Evolutionary conservation across 2,797 vertebrate genomes (phyloP), one percentile per base, ranked within the genome.

Genomic region (Thunnus albacares): DNA sequence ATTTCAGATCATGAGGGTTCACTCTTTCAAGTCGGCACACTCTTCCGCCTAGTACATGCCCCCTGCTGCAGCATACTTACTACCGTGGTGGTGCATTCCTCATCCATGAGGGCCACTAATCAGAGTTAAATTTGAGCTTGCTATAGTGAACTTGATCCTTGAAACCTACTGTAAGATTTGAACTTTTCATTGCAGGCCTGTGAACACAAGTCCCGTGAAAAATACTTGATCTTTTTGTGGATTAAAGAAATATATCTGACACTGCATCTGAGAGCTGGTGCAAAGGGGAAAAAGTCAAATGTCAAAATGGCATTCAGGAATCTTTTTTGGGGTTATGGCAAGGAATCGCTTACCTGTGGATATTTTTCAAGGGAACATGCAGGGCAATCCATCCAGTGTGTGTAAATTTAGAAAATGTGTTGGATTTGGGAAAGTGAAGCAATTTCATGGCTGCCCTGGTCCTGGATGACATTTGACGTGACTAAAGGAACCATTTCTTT

Each of bases 401-500:
- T 49, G 30, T 41, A 15, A 60, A 61, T 26, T 41, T 56, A 41
- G 55, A 24, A 62, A 43, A 26, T 55, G 17, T 61, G 64, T 43
- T 24, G 75, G 11, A 62, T 67, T 38, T 35, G 0, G 13, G 28
- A 9, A 65, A 49, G 1, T 17, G 53, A 80, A 84, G 49, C 55
- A 69, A 80, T 69, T 69, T 73, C 62, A 77, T 73, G 68, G 58
- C 64, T 64, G 33, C 49, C 10, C 38, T 57, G 58, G 63, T 68
- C 22, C 55, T 61, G 18, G 24, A 60, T 73, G 73, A 56, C 24
- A 75, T 64, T 26, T 63, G 74, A 65, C 30, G 9, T n/a, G 28
- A 55, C 38, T 55, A 45, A 64, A 77, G 63, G 38, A 75, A 71
- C 67, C 61, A 53, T 71, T 61, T 56, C 28, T 71, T 61, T 77